These are phyloP conservation scores for Progne subis DNA, from an alignment of 2,113 vertebrate genomes.

Conservation along the genomic window DNA sequence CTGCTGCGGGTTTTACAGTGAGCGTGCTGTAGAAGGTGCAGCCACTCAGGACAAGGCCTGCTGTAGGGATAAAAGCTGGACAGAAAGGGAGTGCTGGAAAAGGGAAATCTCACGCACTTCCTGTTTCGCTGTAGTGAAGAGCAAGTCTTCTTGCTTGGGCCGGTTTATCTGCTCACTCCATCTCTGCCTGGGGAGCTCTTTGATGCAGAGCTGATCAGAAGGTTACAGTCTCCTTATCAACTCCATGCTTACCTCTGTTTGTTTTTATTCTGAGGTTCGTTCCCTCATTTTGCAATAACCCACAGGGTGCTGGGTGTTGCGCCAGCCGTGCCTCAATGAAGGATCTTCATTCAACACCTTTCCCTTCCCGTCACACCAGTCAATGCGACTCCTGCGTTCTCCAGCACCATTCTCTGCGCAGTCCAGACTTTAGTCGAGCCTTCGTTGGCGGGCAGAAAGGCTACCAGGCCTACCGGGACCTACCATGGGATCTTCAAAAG, in stretches of 20 bases:
- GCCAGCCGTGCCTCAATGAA: constrained; percentile 57
- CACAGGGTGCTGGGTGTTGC: constrained; percentile 53
- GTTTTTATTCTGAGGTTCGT: constrained; percentile 52
- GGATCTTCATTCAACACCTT: constrained; percentile 60
- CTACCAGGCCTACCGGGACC: constrained; percentile 54
- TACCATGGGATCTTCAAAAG: constrained; percentile 66
- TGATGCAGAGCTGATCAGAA: constrained; percentile 43
- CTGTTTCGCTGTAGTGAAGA: constrained; percentile 37
- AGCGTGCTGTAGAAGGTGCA: background rate
- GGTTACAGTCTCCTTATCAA: constrained; percentile 43
- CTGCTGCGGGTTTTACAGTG: background rate
- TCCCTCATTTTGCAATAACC: constrained; percentile 62
- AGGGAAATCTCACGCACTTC: constrained; percentile 28
- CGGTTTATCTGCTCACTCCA: constrained; percentile 39
- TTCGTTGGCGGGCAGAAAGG: constrained; percentile 32
- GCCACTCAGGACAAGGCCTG: background rate
- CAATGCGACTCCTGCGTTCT: constrained; percentile 10
- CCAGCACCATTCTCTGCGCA: constrained; percentile 31
- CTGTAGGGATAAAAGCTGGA: background rate
- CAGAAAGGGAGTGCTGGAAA: constrained; percentile 49
- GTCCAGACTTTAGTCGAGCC: constrained; percentile 46
- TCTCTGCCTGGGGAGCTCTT: constrained; percentile 50
- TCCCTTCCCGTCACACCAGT: constrained; percentile 40
- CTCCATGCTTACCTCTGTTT: constrained; percentile 63
- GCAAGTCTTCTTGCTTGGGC: constrained; percentile 15